Evolutionary conservation across 2,888 invertebrate genomes (phyloP), one percentile per base, ranked within the genome.

Genomic region (Scaptomyza tumidula): DNA sequence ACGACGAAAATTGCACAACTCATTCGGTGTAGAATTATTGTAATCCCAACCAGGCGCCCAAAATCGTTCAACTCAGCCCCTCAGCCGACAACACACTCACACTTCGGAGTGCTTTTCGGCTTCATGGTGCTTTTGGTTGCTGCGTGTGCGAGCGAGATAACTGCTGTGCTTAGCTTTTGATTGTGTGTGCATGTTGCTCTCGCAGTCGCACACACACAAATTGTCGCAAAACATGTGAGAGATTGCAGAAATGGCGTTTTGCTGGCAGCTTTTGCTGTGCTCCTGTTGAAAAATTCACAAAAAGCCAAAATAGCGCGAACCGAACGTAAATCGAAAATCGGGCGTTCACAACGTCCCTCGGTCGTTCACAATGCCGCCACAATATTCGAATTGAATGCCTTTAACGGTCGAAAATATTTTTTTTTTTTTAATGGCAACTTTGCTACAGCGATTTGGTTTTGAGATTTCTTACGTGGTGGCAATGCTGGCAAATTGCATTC

Each of bases 1-100:
- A 80, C 71, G 76, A 73, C 61, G 59, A 66, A 86, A 87, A 85
- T 87, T 86, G 84, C 89, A 88, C 88, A 88, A 82, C 83, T 80
- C 82, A 85, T 90, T 90, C 90, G 90, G 91, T 91, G 91, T 91
- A 91, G 91, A 91, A 91, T 90, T 91, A 91, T 91, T 91, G 91
- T 91, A 91, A 91, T 90, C 91, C 77, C 67, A 75, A 89, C 76
- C 86, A 89, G 91, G 91, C 88, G 72, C 76, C 52, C 91, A 91
- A 68, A 77, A 64, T 37, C 13, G 19, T 6, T n/a, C 5, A 54
- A 54, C 31, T 33, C 19, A 13, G 43, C 16, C 16, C 39, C n/a
- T n/a, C 39, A 39, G 14, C 39, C 39, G 13, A 11, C 29, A 66
- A 41, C 13, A 29, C 44, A 55, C 60, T 79, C 13, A 29, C 44